phyloP scores from a whole-genome alignment of 2,113 vertebrate genomes.

The Phocoena phocoena region DNA sequence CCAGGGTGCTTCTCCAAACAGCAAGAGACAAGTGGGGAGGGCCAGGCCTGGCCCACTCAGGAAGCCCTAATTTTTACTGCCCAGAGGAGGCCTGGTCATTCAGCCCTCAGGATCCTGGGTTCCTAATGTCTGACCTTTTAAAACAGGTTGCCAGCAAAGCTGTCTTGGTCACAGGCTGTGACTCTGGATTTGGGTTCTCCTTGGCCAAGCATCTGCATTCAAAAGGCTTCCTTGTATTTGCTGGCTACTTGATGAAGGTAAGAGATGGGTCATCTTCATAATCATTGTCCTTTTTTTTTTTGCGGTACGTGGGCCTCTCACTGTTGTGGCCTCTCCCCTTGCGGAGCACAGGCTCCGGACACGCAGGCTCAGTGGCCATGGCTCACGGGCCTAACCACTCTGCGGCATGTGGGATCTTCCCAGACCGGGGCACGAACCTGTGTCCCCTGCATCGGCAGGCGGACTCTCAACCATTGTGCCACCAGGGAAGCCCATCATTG shows the following conservation, averaged over 20 bases:
- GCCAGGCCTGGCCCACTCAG: conserved; percentile 17
- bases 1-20: background rate
- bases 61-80: conserved; percentile 58
- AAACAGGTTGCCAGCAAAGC: conserved; percentile 83
- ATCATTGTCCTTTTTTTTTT: too few species aligned
- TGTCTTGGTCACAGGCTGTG: conserved; percentile 87
- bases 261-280: background rate
- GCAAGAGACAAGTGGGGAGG: background rate
- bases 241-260: conserved; percentile 89
- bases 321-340: too few species aligned
- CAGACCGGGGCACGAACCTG: too few species aligned
- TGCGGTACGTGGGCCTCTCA: too few species aligned
- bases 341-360: too few species aligned
- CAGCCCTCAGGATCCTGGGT: background rate
- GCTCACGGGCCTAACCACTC: too few species aligned
- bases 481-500: too few species aligned
- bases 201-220: conserved; percentile 86
- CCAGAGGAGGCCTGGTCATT: background rate
- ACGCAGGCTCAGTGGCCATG: too few species aligned
- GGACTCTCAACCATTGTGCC: too few species aligned
- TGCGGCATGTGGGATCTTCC: too few species aligned
- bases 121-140: conserved; percentile 47
- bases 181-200: conserved; percentile 87
- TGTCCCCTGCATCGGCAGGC: too few species aligned
- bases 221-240: conserved; percentile 86